Base-by-base conservation (phyloP, 92 coral and sea anemone species). In the Galaxea fascicularis region DNA sequence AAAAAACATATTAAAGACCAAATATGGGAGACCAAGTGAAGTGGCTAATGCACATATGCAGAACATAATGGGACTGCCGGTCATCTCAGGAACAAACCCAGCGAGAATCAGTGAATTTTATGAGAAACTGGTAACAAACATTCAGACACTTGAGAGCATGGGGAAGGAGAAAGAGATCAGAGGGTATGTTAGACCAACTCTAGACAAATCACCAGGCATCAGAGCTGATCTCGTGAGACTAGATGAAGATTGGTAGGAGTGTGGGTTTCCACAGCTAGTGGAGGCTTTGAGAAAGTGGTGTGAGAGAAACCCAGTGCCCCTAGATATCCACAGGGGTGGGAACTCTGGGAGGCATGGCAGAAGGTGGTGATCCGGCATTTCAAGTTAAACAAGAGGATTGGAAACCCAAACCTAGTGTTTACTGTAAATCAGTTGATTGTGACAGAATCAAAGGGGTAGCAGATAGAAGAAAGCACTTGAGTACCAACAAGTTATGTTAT, bases 21-120 rank as follows among this genome's bases (percentile, higher is more conserved):
- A 87, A 58, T 87, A 87, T 87, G 90, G 90, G 45, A 87, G 67
- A 45, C 87, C 91, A 25, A 82, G 91, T 65, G 78, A 82, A 82
- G 83, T 88, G 35, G 75, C 84, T n/a, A 82, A 88, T 82, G 88
- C 91, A 35, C 91, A 75, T 74, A 75, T 82, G n/a, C 91, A 74
- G 46, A 44, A 73, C 77, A 76, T 82, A 15, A 88, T 82, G 47
- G 86, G 82, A 22, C 60, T 88, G 28, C 71, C 77, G 44, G 75
- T 68, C 56, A 74, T 88, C 25, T 75, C 68, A 12, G 87, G 87
- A 17, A 39, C 87, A 20, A 74, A 87, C 15, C 87, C 82, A 29
- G 24, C 22, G 46, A 75, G 56, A 41, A 16, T 75, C 31, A 8
- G 4, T 11, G 49, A 75, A 27, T 75, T 53, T 17, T 52, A 75